These are phyloP conservation scores for Rhabditoides inermis DNA, from an alignment of 2,888 invertebrate species.

Conservation along the genomic window DNA sequence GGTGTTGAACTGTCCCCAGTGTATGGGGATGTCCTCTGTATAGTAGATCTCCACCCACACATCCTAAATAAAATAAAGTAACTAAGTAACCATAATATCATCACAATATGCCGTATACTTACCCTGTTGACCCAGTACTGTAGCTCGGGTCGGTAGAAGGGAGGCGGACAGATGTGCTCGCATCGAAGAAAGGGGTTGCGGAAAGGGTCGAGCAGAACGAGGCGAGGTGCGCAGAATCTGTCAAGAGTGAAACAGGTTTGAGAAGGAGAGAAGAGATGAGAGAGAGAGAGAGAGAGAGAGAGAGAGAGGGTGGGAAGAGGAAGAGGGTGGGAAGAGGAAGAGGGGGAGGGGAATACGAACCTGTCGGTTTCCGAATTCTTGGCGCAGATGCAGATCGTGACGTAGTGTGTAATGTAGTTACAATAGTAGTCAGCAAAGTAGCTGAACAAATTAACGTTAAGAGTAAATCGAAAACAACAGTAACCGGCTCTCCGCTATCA, in stretches of 20 bases:
- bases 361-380: constrained; percentile 32
- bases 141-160: too few relatives aligned
- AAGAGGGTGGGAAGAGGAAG: too few relatives aligned
- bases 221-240: constrained; percentile 25
- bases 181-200: constrained; percentile 39
- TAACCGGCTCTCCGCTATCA: background rate
- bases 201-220: constrained; percentile 26
- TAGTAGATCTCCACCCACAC: constrained; percentile 49
- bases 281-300: too few relatives aligned
- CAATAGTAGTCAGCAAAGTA: constrained; percentile 55
- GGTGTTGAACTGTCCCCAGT: constrained; percentile 26
- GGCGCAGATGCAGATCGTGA: constrained; percentile 47
- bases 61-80: too few relatives aligned
- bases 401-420: constrained; percentile 48
- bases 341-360: too few relatives aligned
- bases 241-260: background rate
- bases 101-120: too few relatives aligned
- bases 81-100: too few relatives aligned
- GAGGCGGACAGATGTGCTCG: background rate
- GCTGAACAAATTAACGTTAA: background rate
- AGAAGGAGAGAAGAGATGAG: background rate
- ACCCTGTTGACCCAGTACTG: too few relatives aligned
- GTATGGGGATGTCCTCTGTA: constrained; percentile 42
- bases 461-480: background rate
- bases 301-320: too few relatives aligned